Conservation (phyloP, 2,797 vertebrate species). For the Pangasius mekongensis region DNA sequence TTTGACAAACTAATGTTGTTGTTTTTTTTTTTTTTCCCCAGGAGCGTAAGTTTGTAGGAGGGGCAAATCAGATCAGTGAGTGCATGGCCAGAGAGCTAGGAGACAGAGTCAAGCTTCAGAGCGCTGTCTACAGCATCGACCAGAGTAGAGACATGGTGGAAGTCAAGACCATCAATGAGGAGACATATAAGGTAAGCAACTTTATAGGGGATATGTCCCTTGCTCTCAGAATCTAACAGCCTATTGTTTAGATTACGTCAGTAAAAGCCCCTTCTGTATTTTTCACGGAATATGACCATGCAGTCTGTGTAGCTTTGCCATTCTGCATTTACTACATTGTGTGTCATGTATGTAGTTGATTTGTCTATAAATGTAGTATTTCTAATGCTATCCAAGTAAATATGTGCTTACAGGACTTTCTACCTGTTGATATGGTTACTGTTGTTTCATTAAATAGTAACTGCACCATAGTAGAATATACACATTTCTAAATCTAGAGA, state of each 20-base stretch:
- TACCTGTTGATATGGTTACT: background rate
- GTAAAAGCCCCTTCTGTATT: background rate
- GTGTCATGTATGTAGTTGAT: background rate
- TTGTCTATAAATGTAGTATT: background rate
- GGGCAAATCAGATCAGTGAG: slow-evolving; percentile 90
- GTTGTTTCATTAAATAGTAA: background rate
- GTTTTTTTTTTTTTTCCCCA: slow-evolving; percentile 59
- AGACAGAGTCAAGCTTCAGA: slow-evolving; percentile 83
- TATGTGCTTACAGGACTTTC: background rate
- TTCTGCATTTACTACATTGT: background rate
- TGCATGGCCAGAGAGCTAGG: slow-evolving; percentile 84
- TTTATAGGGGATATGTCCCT: background rate
- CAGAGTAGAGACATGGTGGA: slow-evolving; percentile 82
- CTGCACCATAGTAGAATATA: background rate
- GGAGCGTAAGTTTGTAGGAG: slow-evolving; percentile 95
- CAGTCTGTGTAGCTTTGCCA: background rate
- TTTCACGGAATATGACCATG: background rate
- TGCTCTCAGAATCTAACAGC: background rate
- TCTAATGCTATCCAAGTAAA: background rate
- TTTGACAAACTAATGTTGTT: background rate
- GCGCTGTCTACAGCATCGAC: slow-evolving; percentile 85
- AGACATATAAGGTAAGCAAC: slow-evolving; percentile 80
- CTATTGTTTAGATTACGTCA: background rate
- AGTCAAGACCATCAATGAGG: slow-evolving; percentile 87
- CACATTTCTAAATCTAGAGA: background rate